Conservation (phyloP, 2,888 invertebrate genomes). For the Andrena camellia region DNA sequence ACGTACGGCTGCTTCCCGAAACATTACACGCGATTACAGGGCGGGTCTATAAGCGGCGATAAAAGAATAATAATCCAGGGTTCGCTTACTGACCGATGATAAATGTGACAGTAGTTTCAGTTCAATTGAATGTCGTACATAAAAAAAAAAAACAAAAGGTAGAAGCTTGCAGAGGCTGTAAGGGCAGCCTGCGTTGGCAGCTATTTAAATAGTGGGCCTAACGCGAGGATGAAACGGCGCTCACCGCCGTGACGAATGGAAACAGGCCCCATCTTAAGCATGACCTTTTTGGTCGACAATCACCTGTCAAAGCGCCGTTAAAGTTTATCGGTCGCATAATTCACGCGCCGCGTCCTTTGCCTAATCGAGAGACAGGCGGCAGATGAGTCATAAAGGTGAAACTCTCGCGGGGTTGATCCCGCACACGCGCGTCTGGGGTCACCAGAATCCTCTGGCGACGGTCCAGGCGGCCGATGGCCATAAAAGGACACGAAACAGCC, state of each 20-base stretch:
- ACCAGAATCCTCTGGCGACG: conserved; percentile 39
- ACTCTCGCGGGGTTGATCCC: conserved; percentile 20
- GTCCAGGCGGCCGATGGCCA: conserved; percentile 33
- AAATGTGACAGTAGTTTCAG: too few species aligned
- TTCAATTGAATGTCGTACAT: too few species aligned
- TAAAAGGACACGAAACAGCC: conserved; percentile 60
- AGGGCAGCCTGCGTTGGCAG: too few species aligned
- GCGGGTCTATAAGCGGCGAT: too few species aligned
- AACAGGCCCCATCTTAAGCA: background rate
- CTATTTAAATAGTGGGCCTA: too few species aligned
- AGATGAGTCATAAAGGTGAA: conserved; percentile 35
- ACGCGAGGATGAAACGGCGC: background rate
- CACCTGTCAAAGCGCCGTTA: background rate
- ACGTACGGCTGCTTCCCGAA: too few species aligned
- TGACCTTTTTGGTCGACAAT: background rate
- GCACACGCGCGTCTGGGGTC: conserved; percentile 23
- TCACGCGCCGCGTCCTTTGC: conserved; percentile 4
- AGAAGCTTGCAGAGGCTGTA: too few species aligned
- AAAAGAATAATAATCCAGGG: too few species aligned
- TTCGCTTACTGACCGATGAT: too few species aligned
- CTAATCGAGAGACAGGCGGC: conserved; percentile 29
- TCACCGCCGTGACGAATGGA: background rate
- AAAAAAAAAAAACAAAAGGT: too few species aligned
- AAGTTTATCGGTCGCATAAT: background rate
- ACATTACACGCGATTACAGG: too few species aligned